Evolutionary conservation across 2,888 invertebrate genomes (phyloP), one percentile per base, ranked within the genome.

Genomic region (Eupithecia abbreviata): DNA sequence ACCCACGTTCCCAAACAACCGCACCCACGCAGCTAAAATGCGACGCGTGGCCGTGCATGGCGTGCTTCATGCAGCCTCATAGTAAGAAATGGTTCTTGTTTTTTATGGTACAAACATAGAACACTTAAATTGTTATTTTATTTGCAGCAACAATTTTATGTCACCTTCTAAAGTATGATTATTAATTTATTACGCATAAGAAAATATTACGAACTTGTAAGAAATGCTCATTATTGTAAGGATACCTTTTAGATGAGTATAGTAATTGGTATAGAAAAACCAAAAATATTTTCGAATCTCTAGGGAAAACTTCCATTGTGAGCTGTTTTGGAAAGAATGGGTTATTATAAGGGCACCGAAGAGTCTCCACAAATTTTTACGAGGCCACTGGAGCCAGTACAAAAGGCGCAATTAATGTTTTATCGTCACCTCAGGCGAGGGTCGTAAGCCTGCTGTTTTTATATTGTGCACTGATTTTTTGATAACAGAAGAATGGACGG

Each of bases 391-490:
- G 74, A 79, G 79, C 71, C 80, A 79, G 77, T 81, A 85, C 84
- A 84, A 84, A 84, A 84, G 83, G 80, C 82, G 83, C 84, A 85
- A 85, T 85, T 84, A 85, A 84, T 83, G 81, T 82, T 85, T 84
- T 85, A 85, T 84, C 82, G 78, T 82, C 81, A 81, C 82, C 84
- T 83, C 83, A 80, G 82, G 84, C 79, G 72, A 76, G 72, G 79
- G 78, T 82, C 83, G 80, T 85, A 84, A 84, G 85, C 30, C 51
- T 72, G 74, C 80, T 82, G 76, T 79, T 81, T 81, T 81, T 69
- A 69, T 69, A 80, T 79, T 83, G 62, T 71, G 76, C 72, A 73
- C 75, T 51, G 78, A 76, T 77, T 80, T 79, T 80, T 80, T 76
- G 70, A 79, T 80, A 75, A 78, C 70, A 70, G 65, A 45, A 73